phyloP scores from a whole-genome alignment of 1,140 invertebrate genomes.

The Drosophila bocqueti region DNA sequence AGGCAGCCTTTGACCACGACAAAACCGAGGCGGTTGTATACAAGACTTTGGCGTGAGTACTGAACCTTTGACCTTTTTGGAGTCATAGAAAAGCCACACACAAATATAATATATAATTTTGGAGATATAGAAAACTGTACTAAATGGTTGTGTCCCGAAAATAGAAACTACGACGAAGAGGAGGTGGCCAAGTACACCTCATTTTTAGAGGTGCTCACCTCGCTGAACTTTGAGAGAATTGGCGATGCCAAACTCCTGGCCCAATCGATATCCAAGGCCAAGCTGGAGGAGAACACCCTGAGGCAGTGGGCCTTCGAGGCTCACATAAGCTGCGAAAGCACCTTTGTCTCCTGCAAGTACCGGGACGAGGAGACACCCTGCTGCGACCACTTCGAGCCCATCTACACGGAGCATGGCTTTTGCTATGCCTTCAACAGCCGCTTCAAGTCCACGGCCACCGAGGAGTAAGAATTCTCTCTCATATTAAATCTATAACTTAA shows the following conservation, averaged over 20 bases:
- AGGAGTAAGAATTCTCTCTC: constrained; percentile 73
- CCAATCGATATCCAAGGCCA: constrained; percentile 41
- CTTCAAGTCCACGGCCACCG: constrained; percentile 81
- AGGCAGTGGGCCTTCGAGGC: constrained; percentile 70
- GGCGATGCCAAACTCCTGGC: constrained; percentile 58
- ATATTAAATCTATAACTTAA: background rate
- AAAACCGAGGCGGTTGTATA: constrained; percentile 66
- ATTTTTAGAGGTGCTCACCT: constrained; percentile 80
- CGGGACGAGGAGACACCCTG: constrained; percentile 88
- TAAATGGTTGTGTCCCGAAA: background rate
- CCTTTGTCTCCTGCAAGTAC: constrained; percentile 86
- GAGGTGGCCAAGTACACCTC: constrained; percentile 58
- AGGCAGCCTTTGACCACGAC: constrained; percentile 84
- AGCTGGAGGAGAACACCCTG: constrained; percentile 59
- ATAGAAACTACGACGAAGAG: constrained; percentile 62
- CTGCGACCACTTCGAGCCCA: constrained; percentile 87
- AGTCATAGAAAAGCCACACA: background rate
- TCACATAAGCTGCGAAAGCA: constrained; percentile 64
- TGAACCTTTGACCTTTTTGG: background rate
- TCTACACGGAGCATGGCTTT: constrained; percentile 90
- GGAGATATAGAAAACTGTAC: background rate
- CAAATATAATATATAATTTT: too few species aligned
- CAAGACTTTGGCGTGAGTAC: constrained; percentile 70
- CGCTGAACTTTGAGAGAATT: constrained; percentile 80
- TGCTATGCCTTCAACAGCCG: constrained; percentile 90